Percentiles rank a stretch among this genome's conserved stretches.
Evolutionary conservation across 1,140 invertebrate species (phyloP).

Genomic region (Melanaphis sacchari): DNA sequence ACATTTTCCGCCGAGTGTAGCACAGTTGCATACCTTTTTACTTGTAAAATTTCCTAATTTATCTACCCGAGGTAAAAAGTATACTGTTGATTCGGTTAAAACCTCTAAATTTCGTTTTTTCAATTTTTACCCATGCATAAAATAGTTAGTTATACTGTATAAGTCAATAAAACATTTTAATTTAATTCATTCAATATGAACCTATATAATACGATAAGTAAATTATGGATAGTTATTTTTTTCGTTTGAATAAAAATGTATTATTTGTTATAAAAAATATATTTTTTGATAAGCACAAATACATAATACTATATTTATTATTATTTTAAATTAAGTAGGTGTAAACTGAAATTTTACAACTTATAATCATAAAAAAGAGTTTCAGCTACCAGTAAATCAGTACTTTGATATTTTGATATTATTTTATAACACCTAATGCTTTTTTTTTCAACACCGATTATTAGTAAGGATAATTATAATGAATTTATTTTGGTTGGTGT

Average conservation of each 20-base stretch:
- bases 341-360: background rate
- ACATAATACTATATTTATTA: too few relatives aligned
- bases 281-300: too few relatives aligned
- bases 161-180: background rate
- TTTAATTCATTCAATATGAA: background rate
- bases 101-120: background rate
- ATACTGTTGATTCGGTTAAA: background rate
- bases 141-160: background rate
- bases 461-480: background rate
- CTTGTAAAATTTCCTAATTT: background rate
- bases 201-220: background rate
- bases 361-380: background rate
- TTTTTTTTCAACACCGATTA: background rate
- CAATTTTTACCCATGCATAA: background rate
- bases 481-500: background rate
- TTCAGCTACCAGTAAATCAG: background rate
- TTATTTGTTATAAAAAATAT: background rate
- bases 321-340: too few relatives aligned
- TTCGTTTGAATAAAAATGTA: background rate
- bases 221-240: background rate
- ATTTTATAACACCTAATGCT: background rate
- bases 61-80: background rate
- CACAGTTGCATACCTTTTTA: background rate
- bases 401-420: background rate
- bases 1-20: background rate